These are phyloP conservation scores for Grapholita molesta DNA, from an alignment of 1,140 invertebrate genomes.

Conservation along the genomic window DNA sequence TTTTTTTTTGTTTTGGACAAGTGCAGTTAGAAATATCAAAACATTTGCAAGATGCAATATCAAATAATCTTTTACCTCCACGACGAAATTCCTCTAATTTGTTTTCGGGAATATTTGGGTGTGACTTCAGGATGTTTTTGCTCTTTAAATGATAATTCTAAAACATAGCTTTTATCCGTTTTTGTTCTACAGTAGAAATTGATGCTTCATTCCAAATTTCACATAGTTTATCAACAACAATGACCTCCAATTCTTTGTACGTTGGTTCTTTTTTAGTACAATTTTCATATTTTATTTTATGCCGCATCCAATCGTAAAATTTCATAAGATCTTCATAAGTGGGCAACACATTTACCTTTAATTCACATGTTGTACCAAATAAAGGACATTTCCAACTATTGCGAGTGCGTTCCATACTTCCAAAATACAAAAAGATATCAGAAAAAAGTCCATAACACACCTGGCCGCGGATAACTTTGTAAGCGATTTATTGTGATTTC, in stretches of 20 bases:
- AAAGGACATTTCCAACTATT: conserved; percentile 24
- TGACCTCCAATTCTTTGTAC: conserved; percentile 11
- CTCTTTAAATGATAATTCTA: conserved; percentile 7
- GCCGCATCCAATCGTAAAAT: conserved; percentile 26
- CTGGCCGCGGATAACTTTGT: too few relatives aligned
- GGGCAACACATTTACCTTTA: conserved; percentile 16
- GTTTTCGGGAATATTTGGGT: not conserved
- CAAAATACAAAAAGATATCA: too few relatives aligned
- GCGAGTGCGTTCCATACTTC: too few relatives aligned
- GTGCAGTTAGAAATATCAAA: not conserved
- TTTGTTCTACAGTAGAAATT: not conserved
- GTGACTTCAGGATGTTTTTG: conserved; percentile 17
- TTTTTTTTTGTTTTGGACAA: conserved; percentile 18
- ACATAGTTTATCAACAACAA: not conserved
- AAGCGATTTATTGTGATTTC: too few relatives aligned
- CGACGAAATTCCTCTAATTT: not conserved
- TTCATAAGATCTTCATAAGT: conserved; percentile 30
- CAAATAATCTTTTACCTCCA: not conserved
- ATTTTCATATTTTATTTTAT: conserved; percentile 16
- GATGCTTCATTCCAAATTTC: conserved; percentile 9
- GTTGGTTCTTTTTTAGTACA: conserved; percentile 19
- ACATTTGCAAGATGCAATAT: conserved; percentile 19
- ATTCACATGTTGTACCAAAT: conserved; percentile 23
- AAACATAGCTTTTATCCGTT: not conserved
- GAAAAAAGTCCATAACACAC: too few relatives aligned